phyloP scores from a whole-genome alignment of 2,888 invertebrate genomes.

The Amorpha juglandis region DNA sequence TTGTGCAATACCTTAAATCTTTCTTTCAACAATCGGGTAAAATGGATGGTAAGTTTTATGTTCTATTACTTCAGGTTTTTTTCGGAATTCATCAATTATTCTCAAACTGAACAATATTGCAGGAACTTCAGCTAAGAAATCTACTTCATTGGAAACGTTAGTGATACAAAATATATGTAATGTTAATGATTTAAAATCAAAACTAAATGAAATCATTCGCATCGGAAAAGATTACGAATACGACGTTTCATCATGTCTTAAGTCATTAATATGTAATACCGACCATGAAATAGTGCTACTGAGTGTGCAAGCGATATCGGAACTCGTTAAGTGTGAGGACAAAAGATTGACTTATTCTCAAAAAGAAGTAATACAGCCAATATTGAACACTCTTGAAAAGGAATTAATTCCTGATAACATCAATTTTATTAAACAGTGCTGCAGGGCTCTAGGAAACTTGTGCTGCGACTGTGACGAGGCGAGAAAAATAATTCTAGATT shows the following conservation, averaged over 20 bases:
- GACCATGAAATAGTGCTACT: conserved; percentile 81
- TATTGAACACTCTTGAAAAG: conserved; percentile 81
- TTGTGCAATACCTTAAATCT: neutral
- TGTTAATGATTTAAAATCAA: conserved; percentile 69
- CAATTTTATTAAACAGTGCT: conserved; percentile 88
- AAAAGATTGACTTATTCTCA: conserved; percentile 89
- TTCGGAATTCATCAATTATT: neutral
- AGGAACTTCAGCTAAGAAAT: conserved; percentile 71
- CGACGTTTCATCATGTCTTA: conserved; percentile 72
- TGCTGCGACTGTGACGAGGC: conserved; percentile 93
- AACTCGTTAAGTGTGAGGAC: conserved; percentile 90
- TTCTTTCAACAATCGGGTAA: conserved; percentile 29
- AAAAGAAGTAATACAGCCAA: conserved; percentile 83
- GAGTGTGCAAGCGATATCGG: conserved; percentile 90
- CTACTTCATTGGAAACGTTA: conserved; percentile 68
- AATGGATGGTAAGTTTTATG: conserved; percentile 55
- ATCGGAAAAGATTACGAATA: conserved; percentile 75
- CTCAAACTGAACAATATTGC: conserved; percentile 34
- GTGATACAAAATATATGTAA: conserved; percentile 73
- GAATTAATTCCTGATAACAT: conserved; percentile 65
- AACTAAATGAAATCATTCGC: conserved; percentile 74
- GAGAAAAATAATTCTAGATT: conserved; percentile 77
- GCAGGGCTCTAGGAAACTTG: conserved; percentile 94
- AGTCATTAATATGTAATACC: conserved; percentile 68
- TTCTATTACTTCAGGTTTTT: neutral